Evolutionary conservation across 2,888 invertebrate genomes (phyloP).

Genomic region (Cepaea hortensis): DNA sequence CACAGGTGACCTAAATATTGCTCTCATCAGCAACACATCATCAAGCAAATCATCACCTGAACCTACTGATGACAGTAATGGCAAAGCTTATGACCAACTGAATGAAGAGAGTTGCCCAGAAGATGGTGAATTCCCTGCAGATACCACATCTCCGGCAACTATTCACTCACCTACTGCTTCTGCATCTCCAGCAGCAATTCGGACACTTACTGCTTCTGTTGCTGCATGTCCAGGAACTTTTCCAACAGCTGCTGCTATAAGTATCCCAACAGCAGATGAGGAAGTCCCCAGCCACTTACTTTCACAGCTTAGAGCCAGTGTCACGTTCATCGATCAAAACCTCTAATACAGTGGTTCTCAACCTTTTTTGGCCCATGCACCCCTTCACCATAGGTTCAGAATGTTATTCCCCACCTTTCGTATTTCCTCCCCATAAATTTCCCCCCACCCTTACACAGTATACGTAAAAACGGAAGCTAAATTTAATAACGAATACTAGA

Average conservation of each 20-base stretch:
- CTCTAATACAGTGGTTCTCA: too few relatives aligned
- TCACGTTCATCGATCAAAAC: conserved; percentile 32
- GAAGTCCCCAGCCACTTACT: conserved; percentile 54
- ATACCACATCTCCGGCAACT: conserved; percentile 50
- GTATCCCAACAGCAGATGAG: conserved; percentile 66
- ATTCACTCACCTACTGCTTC: conserved; percentile 55
- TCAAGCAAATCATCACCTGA: neutral
- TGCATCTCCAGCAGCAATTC: conserved; percentile 58
- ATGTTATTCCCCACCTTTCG: too few relatives aligned
- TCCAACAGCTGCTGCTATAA: conserved; percentile 51
- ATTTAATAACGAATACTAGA: too few relatives aligned
- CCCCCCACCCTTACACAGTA: too few relatives aligned
- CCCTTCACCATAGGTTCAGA: too few relatives aligned
- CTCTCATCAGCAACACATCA: neutral
- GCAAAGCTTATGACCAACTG: neutral
- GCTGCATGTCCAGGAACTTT: conserved; percentile 62
- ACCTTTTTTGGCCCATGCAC: too few relatives aligned
- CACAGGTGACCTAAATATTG: neutral
- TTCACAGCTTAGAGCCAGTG: conserved; percentile 7
- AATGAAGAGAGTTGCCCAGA: neutral
- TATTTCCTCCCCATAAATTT: too few relatives aligned
- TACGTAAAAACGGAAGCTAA: too few relatives aligned
- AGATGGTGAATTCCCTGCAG: conserved; percentile 23
- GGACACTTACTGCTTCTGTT: conserved; percentile 51
- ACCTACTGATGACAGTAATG: neutral